phyloP scores from a whole-genome alignment of 1,140 invertebrate genomes.

The Macrocentrus cingulum region DNA sequence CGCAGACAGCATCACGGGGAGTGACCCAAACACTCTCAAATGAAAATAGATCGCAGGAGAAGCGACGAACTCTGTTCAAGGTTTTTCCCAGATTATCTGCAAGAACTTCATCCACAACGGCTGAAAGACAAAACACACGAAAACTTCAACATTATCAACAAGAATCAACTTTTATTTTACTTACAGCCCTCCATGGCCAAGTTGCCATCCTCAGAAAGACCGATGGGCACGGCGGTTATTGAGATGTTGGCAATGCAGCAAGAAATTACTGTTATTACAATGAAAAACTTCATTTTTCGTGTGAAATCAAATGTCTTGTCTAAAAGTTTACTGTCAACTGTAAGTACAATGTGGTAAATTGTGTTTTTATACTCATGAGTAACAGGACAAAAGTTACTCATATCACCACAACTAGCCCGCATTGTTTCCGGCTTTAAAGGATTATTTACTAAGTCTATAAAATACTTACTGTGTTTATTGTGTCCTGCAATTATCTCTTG shows the following conservation, averaged over 20 bases:
- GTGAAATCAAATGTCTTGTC: neutral
- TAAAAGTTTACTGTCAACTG: neutral
- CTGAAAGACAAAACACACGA: neutral
- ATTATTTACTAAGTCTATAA: neutral
- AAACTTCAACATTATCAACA: neutral
- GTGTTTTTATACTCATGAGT: no score
- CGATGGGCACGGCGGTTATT: slow-evolving; percentile 6
- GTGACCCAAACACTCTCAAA: slow-evolving; percentile 29
- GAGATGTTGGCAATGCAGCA: slow-evolving; percentile 13
- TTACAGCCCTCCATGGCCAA: neutral
- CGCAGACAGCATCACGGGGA: slow-evolving; percentile 38
- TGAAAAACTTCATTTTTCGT: slow-evolving; percentile 20
- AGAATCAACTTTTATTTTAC: neutral
- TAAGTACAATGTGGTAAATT: no score
- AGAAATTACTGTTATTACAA: neutral
- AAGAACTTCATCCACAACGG: neutral
- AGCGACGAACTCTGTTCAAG: slow-evolving; percentile 16
- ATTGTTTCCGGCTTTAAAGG: neutral
- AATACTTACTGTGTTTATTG: neutral
- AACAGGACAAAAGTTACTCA: no score
- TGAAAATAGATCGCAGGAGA: slow-evolving; percentile 41
- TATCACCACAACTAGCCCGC: no score
- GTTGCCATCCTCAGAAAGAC: neutral
- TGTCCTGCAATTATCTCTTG: slow-evolving; percentile 7
- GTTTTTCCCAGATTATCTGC: neutral